Evolutionary conservation across 2,113 vertebrate genomes (phyloP), one percentile per base, ranked within the genome.

Genomic region (Pholis gunnellus): DNA sequence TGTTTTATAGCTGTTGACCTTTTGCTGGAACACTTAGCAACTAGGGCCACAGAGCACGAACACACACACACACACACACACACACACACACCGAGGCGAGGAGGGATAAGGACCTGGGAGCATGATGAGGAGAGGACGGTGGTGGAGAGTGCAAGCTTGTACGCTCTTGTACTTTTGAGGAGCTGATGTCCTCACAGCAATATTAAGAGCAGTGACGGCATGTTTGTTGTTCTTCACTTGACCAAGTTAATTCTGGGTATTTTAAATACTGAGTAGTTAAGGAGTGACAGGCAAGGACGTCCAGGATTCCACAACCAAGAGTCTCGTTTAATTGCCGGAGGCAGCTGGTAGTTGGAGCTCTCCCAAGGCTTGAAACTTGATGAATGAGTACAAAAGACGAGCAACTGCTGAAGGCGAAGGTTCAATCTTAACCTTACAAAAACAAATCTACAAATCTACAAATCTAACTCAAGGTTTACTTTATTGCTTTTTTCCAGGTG

Each of bases 1-100:
- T 72, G 80, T 80, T 94, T 80, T 84, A 90, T 79, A 44, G 85
- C 83, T 90, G 89, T 93, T 92, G 92, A 94, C 92, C 93, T 94
- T 93, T 91, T 52, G 80, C 86, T 71, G 17, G 78, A 88, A 90
- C 86, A 87, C 89, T 93, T 89, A 83, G 78, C 81, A 72, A 84
- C 79, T 68, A 36, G 67, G 87, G 81, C 74, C 81, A 84, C n/a
- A 11, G 67, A 79, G 78, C 56, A 52, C 67, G 27, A 40, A 72
- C 59, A 75, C 72, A 57, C 75, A 66, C 63, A 64, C 61, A 64
- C 61, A 56, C 70, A 48, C 36, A 56, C 38, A 66, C 64, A 65
- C 8, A 63, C 60, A 18, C 63, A 57, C 10, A 61, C 72, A 61
- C 34, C n/a, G 10, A 31, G 46, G 78, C 57, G 31, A 76, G 44